Evolutionary conservation across 2,888 invertebrate species (phyloP), one percentile per base, ranked within the genome.

Genomic region (Dasysyrphus tricinctus): DNA sequence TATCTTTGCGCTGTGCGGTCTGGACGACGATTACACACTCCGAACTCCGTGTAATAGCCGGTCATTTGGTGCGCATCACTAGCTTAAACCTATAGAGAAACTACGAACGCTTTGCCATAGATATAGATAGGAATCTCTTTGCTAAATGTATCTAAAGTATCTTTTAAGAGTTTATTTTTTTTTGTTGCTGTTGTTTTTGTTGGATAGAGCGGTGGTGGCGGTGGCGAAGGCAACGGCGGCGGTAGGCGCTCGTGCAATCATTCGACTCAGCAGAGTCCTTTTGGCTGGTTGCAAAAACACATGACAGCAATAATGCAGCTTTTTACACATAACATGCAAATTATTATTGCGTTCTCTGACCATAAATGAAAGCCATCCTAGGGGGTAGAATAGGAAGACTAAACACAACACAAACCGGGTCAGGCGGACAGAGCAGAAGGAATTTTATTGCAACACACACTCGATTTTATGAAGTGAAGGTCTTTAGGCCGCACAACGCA

Each of bases 311-410:
- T 84, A 84, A 84, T 84, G 84, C 80, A 84, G 84, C 76, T 76
- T 76, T 84, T 84, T 84, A 80, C 84, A 80, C 80, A 84, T 75
- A 80, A 84, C 84, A 84, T 84, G 84, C 84, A 84, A 84, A 84
- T 84, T 84, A 80, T 84, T 84, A 84, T 84, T 84, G 72, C 84
- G 84, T 65, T 84, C 78, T 80, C 67, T 65, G 70, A 72, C 80
- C 84, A 84, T 80, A 84, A 80, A 80, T 72, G 80, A 76, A 59
- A 54, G 24, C 54, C 47, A 24, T 67, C 44, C 12, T 61, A 34
- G 63, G 37, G 39, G 37, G 37, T 29, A 59, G 12, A 8, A 24
- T 29, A 24, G 44, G 24, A 29, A 78, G 29, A 78, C 49, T 70
- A 34, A 51, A 16, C 37, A 74, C 37, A 74, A 47, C 70, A 72